Evolutionary conservation across 2,888 invertebrate species (phyloP), one percentile per base, ranked within the genome.

Genomic region (Saturnia japonica): DNA sequence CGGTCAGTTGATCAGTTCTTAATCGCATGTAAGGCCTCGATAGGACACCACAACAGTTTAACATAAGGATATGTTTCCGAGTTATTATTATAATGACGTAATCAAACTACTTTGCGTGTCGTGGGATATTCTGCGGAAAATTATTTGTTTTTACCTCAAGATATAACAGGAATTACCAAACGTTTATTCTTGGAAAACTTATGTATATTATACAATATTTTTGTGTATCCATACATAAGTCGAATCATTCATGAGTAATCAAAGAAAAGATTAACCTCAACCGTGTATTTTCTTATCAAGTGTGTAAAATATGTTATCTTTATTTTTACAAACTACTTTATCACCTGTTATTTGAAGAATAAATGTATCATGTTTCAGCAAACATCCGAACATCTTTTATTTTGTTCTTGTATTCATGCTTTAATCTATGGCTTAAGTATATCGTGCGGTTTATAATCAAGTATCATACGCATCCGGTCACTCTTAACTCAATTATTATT

Each of bases 1-100:
- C 40, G 16, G 57, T 40, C 22, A 66, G 66, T n/a, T 60, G 45
- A 69, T 62, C 43, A 22, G 16, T 16, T 64, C 16, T 64, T 54
- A 68, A 22, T 68, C 60, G n/a, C 12, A 62, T 45, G 34, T 47
- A 67, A 25, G 25, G 14, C 14, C 25, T 25, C 25, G 11, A 1
- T 57, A 25, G 25, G 42, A 34, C 45, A 11, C 19, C 54, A 70
- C 71, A 68, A 69, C 71, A 78, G 75, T 77, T 76, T 77, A 78
- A 75, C 71, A 82, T 74, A 79, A 85, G 84, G 82, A 85, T 84
- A 70, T 75, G 72, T 75, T 74, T 79, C 2, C 76, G 72, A 40
- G 19, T 40, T 64, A 64, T 64, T 64, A 77, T 77, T 72, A 72
- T 68, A 70, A 70, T 82, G 84, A 85, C 85, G 84, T 84, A 83